Conservation (phyloP, 2,888 invertebrate genomes). For the Icerya purchasi region DNA sequence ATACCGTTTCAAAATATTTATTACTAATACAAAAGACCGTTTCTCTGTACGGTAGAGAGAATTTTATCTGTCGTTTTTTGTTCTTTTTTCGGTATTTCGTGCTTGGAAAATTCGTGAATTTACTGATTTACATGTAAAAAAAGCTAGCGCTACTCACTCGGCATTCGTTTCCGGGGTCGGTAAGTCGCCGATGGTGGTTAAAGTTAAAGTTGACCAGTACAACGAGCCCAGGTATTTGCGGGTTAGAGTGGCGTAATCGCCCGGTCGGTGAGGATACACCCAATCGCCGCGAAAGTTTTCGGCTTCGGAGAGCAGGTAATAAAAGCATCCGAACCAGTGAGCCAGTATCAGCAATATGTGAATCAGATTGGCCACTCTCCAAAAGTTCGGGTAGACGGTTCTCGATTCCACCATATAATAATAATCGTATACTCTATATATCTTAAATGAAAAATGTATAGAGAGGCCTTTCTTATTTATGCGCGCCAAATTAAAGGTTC, state of each 20-base stretch:
- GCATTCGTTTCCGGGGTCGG: constrained; percentile 89
- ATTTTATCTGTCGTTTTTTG: too few species aligned
- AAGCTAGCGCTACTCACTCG: constrained; percentile 80
- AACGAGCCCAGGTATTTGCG: constrained; percentile 83
- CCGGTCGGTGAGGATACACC: constrained; percentile 71
- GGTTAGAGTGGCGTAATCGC: constrained; percentile 71
- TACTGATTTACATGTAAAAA: too few species aligned
- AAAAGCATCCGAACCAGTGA: constrained; percentile 96
- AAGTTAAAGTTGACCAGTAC: constrained; percentile 88
- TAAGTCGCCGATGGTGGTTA: constrained; percentile 88
- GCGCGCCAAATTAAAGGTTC: too few species aligned
- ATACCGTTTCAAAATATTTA: too few species aligned
- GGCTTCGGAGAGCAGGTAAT: constrained; percentile 77
- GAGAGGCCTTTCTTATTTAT: too few species aligned
- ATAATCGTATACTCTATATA: constrained; percentile 75
- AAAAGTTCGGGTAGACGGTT: constrained; percentile 87
- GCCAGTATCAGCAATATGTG: constrained; percentile 84
- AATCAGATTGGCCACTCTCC: constrained; percentile 84
- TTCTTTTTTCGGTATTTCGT: too few species aligned
- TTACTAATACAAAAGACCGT: too few species aligned
- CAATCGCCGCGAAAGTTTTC: constrained; percentile 61
- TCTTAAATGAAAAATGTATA: too few species aligned
- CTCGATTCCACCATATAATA: constrained; percentile 92
- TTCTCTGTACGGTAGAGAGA: too few species aligned
- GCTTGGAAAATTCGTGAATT: too few species aligned